Evolutionary conservation across 2,797 vertebrate species (phyloP).

Genomic region (Enteromius thamalakanensis): DNA sequence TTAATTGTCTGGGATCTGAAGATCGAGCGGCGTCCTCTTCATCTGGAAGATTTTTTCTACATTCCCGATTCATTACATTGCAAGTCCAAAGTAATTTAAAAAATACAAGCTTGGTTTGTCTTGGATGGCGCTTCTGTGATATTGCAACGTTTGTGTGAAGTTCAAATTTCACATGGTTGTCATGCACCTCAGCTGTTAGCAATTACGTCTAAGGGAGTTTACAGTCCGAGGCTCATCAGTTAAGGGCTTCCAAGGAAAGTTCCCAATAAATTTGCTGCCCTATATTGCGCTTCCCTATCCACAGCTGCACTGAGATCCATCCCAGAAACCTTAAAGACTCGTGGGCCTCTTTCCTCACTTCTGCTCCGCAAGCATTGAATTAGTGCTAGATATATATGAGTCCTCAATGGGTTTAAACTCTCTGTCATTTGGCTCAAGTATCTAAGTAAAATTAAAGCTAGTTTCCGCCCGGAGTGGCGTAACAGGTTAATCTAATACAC

Average conservation of each 20-base stretch:
- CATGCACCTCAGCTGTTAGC: conserved; percentile 33
- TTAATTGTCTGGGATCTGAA: conserved; percentile 47
- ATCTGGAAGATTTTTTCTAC: conserved; percentile 9
- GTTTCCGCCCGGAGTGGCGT: conserved; percentile 33
- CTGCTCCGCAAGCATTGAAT: conserved; percentile 45
- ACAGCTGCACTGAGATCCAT: conserved; percentile 39
- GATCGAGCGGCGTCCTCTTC: conserved; percentile 40
- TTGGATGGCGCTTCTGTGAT: conserved; percentile 37
- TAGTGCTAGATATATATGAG: conserved; percentile 43
- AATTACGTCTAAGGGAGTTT: conserved; percentile 44
- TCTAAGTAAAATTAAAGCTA: conserved; percentile 46
- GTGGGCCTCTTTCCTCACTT: conserved; percentile 43
- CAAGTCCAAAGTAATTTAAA: conserved; percentile 36
- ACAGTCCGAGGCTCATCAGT: conserved; percentile 30
- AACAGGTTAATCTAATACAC: conserved; percentile 53
- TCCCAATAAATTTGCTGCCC: conserved; percentile 44
- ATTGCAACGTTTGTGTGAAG: conserved; percentile 14
- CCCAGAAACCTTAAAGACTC: conserved; percentile 35
- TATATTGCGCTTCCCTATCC: conserved; percentile 14
- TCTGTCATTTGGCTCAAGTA: conserved; percentile 48
- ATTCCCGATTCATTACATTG: conserved; percentile 15
- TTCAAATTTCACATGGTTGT: conserved; percentile 23
- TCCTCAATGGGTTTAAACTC: conserved; percentile 38
- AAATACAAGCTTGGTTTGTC: conserved; percentile 38
- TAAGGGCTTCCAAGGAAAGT: conserved; percentile 36